Evolutionary conservation across 2,888 invertebrate genomes (phyloP), one percentile per base, ranked within the genome.

Genomic region (Hemaris fuciformis): DNA sequence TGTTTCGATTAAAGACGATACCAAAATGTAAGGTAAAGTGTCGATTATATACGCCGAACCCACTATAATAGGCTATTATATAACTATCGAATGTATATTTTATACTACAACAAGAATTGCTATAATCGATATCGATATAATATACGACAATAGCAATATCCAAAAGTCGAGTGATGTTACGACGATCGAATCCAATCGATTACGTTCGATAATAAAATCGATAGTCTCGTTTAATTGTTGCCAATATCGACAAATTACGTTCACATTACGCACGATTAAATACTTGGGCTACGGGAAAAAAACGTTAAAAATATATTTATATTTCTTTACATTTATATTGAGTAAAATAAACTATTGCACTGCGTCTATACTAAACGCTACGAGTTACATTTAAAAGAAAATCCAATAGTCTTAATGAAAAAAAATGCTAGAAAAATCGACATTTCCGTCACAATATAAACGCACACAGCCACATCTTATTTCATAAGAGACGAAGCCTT

Each of bases 381-480:
- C 34, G 46, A n/a, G 48, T 48, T 48, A 48, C 27, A 48, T 25
- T 48, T 15, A 25, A 43, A 18, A 43, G 2, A 48, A 48, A 48
- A 57, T n/a, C 38, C n/a, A 20, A 38, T 38, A 57, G 6, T 38
- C 3, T 31, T 43, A 20, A 53, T 41, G 23, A 56, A 78, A 79
- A n/a, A 81, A 82, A 80, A 68, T 77, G 71, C 80, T 81, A 82
- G 67, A 82, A 85, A 81, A 80, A 70, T 72, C 66, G 62, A 66
- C 70, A 68, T 69, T 72, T 70, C 67, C 59, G 64, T 66, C 68
- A 73, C 77, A 75, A 70, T 66, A 80, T 80, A 76, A 68, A 64
- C 65, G 68, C 82, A 83, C 88, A 88, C 88, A 88, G 88, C 89
- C 88, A 83, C 81, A 77, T 84, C 83, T 83, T 85, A 85, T 83